Base-by-base conservation (phyloP, 2,797 vertebrate species). In the Delichon dasypus region DNA sequence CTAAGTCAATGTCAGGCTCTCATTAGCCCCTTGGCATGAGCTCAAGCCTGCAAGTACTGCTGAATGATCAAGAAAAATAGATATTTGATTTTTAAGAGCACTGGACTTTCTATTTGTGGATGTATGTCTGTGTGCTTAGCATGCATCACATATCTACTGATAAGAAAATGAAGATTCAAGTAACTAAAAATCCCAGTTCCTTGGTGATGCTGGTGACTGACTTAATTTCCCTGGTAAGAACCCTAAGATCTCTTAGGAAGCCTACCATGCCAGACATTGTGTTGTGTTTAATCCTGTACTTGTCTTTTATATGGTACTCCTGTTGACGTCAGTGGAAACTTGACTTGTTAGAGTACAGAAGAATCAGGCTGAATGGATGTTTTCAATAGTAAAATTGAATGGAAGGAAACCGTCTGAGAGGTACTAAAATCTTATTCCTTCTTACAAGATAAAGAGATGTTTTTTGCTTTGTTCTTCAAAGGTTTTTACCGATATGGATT, bases 261-360 rank as follows among this genome's bases (percentile, higher is more conserved):
- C 44, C 57, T 65, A 85, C 50, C 47, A 40, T 55, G 89, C 89
- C 90, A 89, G 65, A 83, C 50, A 51, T 26, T 45, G 53, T 85
- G 61, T 85, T 0, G 0, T 68, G 25, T 68, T 92, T 85, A 87
- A 85, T 79, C 76, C 67, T 60, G 76, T 70, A 10, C 60, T 84
- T 79, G 70, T 91, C 44, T 32, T 79, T 78, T 73, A 53, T 40
- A 26, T 30, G 48, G 73, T 60, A 26, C 73, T 91, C 55, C 36
- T 81, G 79, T 23, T 85, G 89, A 93, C 10, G 13, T 93, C 94
- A 95, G 81, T 84, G 66, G 89, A 92, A 78, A 78, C 27, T 73
- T 66, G 36, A 75, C 94, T 76, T 60, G 20, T 3, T n/a, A 93
- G 45, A 73, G 42, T 19, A 19, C 48, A 62, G 54, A 81, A 21